These are phyloP conservation scores for Drosophila parvula DNA, from an alignment of 1,140 invertebrate genomes.

Conservation along the genomic window DNA sequence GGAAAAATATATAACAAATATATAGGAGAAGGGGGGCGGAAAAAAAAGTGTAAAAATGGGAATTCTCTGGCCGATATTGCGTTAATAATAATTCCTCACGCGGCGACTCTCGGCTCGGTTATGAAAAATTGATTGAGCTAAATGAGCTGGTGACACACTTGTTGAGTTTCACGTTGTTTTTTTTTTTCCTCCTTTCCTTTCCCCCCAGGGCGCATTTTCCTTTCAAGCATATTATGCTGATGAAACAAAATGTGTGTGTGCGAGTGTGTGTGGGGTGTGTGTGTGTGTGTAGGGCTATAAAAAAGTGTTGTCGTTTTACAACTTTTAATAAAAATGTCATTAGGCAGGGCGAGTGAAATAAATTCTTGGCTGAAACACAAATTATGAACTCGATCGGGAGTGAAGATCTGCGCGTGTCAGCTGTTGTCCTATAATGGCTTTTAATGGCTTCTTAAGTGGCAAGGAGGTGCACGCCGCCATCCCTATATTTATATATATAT, in stretches of 20 bases:
- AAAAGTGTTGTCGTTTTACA: slow-evolving; percentile 66
- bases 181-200: slow-evolving; percentile 2
- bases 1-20: slow-evolving; percentile 2
- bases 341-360: slow-evolving; percentile 59
- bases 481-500: background rate
- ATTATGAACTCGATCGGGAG: slow-evolving; percentile 51
- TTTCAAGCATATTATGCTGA: slow-evolving; percentile 56
- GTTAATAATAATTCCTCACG: slow-evolving; percentile 79
- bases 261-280: background rate
- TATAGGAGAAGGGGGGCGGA: background rate
- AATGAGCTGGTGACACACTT: slow-evolving; percentile 82
- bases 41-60: slow-evolving; percentile 44
- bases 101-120: slow-evolving; percentile 33
- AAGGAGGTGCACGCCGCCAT: slow-evolving; percentile 20
- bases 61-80: slow-evolving; percentile 55
- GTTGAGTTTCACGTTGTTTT: slow-evolving; percentile 62
- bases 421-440: slow-evolving; percentile 42
- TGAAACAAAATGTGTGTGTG: slow-evolving; percentile 46
- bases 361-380: slow-evolving; percentile 52
- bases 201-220: slow-evolving; percentile 20
- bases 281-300: slow-evolving; percentile 52
- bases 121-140: slow-evolving; percentile 81
- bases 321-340: slow-evolving; percentile 78
- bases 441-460: slow-evolving; percentile 72
- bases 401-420: slow-evolving; percentile 16